Conservation (phyloP, 2,797 vertebrate genomes). For the Threskiornis aethiopicus region DNA sequence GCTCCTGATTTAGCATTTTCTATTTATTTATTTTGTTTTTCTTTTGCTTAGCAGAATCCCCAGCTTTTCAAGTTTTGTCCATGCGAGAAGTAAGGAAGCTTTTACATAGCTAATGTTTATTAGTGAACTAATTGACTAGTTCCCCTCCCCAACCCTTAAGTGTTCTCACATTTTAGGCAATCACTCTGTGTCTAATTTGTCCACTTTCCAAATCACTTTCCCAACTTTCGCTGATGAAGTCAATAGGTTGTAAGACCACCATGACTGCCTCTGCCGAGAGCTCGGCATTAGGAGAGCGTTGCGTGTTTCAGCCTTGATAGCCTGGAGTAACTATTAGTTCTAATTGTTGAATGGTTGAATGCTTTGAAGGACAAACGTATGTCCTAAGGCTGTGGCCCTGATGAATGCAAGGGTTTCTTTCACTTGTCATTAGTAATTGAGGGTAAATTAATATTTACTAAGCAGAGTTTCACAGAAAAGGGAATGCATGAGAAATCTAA, state of each 20-base stretch:
- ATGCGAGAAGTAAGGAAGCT: accelerated
- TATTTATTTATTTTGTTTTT: not conserved
- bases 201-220: conserved; percentile 74
- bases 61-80: not conserved
- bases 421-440: conserved; percentile 83
- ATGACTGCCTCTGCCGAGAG: not conserved
- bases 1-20: not conserved
- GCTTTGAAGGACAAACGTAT: conserved; percentile 80
- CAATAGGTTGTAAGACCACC: conserved; percentile 50
- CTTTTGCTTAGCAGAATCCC: not conserved
- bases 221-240: conserved; percentile 64
- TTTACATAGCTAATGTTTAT: not conserved
- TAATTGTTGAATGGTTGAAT: conserved; percentile 79
- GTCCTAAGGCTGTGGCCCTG: conserved; percentile 65
- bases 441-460: conserved; percentile 80
- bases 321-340: conserved; percentile 76
- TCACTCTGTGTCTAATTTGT: conserved; percentile 70
- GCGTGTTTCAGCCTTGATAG: conserved; percentile 54
- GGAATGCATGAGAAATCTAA: conserved; percentile 43
- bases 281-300: not conserved
- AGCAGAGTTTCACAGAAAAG: conserved; percentile 72
- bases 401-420: conserved; percentile 75
- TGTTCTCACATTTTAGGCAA: conserved; percentile 40
- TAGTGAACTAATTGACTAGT: conserved; percentile 25
- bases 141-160: not conserved